Percentiles rank a stretch among this genome's conserved stretches.
phyloP scores from a whole-genome alignment of 2,113 vertebrate genomes.

The Misgurnus anguillicaudatus region DNA sequence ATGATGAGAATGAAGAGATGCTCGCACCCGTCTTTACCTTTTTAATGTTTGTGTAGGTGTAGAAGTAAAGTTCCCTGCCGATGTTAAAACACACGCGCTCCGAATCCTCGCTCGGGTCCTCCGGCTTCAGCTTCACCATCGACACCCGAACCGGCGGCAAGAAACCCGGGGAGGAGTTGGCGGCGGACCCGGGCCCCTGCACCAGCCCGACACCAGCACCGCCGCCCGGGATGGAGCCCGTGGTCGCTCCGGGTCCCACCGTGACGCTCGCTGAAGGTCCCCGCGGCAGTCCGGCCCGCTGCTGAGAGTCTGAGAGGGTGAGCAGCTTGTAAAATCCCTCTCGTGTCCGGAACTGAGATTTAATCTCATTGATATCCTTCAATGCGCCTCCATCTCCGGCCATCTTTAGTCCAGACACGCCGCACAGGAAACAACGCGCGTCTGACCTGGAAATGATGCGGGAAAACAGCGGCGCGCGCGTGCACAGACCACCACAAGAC shows the following conservation, averaged over 20 bases:
- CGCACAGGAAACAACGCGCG: conserved; percentile 72
- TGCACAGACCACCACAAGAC: too few relatives aligned
- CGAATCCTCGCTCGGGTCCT: conserved; percentile 83
- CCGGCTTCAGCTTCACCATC: conserved; percentile 85
- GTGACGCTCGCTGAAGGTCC: conserved; percentile 73
- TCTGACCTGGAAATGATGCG: conserved; percentile 75
- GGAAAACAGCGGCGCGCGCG: conserved; percentile 29
- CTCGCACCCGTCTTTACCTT: conserved; percentile 66
- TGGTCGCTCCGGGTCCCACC: conserved; percentile 71
- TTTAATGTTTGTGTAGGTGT: conserved; percentile 83
- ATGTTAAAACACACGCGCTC: conserved; percentile 91
- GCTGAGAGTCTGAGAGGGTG: conserved; percentile 82
- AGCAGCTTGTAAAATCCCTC: conserved; percentile 92
- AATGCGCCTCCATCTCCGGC: conserved; percentile 82
- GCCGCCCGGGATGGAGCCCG: conserved; percentile 73
- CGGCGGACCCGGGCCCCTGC: conserved; percentile 74
- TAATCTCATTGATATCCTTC: conserved; percentile 89
- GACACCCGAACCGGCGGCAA: conserved; percentile 88
- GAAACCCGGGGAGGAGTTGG: conserved; percentile 80
- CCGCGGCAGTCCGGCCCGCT: conserved; percentile 80
- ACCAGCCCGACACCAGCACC: conserved; percentile 75
- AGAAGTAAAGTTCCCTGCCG: conserved; percentile 89
- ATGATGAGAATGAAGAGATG: too few relatives aligned
- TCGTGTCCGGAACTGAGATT: conserved; percentile 90
- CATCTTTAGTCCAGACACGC: conserved; percentile 78